Conservation (phyloP, 2,113 vertebrate species). For the Zapus hudsonius region DNA sequence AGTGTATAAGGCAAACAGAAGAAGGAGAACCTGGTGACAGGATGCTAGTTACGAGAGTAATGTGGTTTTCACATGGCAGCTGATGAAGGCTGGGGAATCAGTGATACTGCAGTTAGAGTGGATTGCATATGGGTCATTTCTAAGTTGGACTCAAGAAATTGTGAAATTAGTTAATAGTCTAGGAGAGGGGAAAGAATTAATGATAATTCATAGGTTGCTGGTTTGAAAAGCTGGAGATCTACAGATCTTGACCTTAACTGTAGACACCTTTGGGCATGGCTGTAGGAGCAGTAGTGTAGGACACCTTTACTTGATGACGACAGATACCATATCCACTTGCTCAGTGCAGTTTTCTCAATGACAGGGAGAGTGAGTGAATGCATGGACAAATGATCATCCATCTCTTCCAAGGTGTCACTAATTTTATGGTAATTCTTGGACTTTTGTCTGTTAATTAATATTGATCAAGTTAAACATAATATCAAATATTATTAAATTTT, state of each 20-base stretch:
- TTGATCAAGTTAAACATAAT: background rate
- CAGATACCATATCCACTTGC: background rate
- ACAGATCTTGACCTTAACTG: background rate
- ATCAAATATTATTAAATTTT: conserved; percentile 36
- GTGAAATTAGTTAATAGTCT: background rate
- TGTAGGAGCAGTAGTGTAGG: background rate
- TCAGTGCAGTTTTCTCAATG: background rate
- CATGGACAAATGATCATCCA: background rate
- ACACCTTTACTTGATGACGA: background rate
- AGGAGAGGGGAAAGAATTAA: background rate
- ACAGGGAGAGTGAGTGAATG: background rate
- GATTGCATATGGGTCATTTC: background rate
- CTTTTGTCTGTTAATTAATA: conserved; percentile 35
- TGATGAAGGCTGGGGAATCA: background rate
- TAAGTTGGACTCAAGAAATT: background rate
- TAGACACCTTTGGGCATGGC: background rate
- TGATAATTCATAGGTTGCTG: background rate
- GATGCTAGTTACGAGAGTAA: background rate
- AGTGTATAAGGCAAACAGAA: background rate
- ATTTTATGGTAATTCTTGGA: background rate
- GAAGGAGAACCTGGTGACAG: background rate
- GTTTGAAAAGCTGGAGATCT: background rate
- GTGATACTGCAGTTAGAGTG: background rate
- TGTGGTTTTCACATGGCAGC: background rate
- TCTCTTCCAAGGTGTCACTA: background rate